Percentiles rank a stretch among this genome's conserved stretches.
Evolutionary conservation across 2,888 invertebrate genomes (phyloP).

Genomic region (Melanotus villosus): DNA sequence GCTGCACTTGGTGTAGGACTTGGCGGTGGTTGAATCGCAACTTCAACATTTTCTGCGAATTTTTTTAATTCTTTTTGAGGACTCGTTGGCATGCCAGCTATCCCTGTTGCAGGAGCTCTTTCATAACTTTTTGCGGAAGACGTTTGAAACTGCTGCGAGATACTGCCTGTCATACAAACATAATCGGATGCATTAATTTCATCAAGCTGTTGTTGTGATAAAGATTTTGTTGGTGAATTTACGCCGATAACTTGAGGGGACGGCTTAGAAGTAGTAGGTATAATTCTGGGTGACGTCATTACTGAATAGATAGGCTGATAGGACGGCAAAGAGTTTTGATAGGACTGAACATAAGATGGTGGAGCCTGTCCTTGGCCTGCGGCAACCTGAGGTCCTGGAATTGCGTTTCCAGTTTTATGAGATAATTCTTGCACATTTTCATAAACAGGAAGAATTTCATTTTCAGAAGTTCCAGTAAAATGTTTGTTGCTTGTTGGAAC

Average conservation of each 20-base stretch:
- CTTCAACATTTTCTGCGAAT: conserved; percentile 48
- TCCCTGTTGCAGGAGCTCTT: conserved; percentile 67
- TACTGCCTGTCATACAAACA: conserved; percentile 86
- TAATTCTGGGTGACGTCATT: conserved; percentile 58
- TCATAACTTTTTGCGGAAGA: conserved; percentile 66
- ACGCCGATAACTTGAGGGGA: conserved; percentile 43
- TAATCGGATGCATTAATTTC: conserved; percentile 86
- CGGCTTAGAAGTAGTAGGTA: neutral
- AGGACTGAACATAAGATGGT: conserved; percentile 40
- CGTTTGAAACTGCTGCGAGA: conserved; percentile 69
- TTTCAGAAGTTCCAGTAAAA: conserved; percentile 55
- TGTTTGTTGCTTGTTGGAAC: conserved; percentile 75
- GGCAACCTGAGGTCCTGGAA: conserved; percentile 67
- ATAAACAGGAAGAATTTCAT: conserved; percentile 71
- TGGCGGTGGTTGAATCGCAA: conserved; percentile 68
- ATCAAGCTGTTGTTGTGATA: conserved; percentile 71
- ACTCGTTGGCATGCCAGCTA: conserved; percentile 68
- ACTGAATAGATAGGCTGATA: conserved; percentile 62
- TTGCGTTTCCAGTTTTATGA: conserved; percentile 60
- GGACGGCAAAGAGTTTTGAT: conserved; percentile 30
- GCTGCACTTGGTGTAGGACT: conserved; percentile 79
- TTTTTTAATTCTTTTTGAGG: conserved; percentile 57
- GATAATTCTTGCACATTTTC: conserved; percentile 64
- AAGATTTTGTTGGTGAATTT: conserved; percentile 52
- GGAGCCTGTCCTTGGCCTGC: conserved; percentile 50